Conservation (phyloP, 2,113 vertebrate genomes). For the Nanorana parkeri region DNA sequence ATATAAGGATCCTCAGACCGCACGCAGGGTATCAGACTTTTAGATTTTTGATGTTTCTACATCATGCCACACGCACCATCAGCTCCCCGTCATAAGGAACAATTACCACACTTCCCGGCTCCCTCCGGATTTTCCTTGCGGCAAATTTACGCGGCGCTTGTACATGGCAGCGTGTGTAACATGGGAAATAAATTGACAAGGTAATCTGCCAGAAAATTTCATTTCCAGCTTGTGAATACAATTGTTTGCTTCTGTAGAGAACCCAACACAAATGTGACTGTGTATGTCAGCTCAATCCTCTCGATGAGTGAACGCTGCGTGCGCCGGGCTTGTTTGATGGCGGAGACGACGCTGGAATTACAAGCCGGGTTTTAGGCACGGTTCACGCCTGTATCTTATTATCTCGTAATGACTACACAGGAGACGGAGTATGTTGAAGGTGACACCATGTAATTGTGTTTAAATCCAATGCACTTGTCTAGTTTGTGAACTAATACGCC, state of each 20-base stretch:
- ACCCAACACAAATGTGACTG: conserved; percentile 44
- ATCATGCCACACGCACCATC: conserved; percentile 43
- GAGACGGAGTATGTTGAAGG: too few species aligned
- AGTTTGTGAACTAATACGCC: too few species aligned
- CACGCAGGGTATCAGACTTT: conserved; percentile 21
- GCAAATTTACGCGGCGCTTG: not conserved
- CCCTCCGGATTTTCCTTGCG: conserved; percentile 31
- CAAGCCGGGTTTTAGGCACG: too few species aligned
- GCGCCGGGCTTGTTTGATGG: not conserved
- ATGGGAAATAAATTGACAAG: conserved; percentile 49
- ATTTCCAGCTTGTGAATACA: conserved; percentile 53
- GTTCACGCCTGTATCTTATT: too few species aligned
- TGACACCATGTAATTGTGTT: too few species aligned
- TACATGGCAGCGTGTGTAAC: conserved; percentile 50
- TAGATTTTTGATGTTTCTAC: conserved; percentile 57
- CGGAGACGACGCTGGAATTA: not conserved
- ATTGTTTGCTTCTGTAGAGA: conserved; percentile 59
- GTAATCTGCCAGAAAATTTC: conserved; percentile 47
- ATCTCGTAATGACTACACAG: too few species aligned
- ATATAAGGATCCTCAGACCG: too few species aligned
- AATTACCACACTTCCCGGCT: conserved; percentile 29
- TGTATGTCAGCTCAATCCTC: not conserved
- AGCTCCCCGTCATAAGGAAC: conserved; percentile 31
- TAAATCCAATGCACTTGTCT: too few species aligned
- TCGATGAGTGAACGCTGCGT: not conserved